Evolutionary conservation across 2,888 invertebrate genomes (phyloP), one percentile per base, ranked within the genome.

Genomic region (Tuberolachnus salignus): DNA sequence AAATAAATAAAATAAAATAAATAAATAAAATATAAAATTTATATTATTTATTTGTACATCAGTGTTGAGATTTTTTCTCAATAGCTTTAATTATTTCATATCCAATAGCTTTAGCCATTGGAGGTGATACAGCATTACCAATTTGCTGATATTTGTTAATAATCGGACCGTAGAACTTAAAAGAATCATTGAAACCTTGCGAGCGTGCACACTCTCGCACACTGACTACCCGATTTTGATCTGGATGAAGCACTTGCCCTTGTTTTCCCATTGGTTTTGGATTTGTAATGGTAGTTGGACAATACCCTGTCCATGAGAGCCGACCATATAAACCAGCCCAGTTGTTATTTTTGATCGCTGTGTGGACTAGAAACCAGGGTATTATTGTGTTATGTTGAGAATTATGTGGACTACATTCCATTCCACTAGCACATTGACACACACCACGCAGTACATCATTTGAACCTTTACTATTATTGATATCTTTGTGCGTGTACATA

Each of bases 261-360:
- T 94, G 94, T 88, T 94, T 94, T 82, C 94, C 94, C 93, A 94
- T 94, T 1, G 94, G 94, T 85, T 94, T 94, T 23, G 94, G 94
- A 87, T 94, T 94, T 42, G 92, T 92, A 81, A 92, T 90, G 0
- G 94, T 94, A 1, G 94, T 94, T 83, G 91, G 91, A 86, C 94
- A 94, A 87, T 91, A 93, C 4, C 94, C 94, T 83, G 92, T 91
- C 93, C 93, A 94, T 82, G 91, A 90, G 14, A 94, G 85, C 49
- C 94, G 89, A 1, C 88, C 94, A 84, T 94, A 95, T 51, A 94
- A 88, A 0, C 94, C 95, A 0, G 93, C 90, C 94, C 94, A 94
- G 86, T 94, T 88, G 86, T 93, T 93, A 86, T 94, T 93, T 21
- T 94, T 86, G 86, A 94, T 93, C 69, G 90, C 93, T 1, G 94